phyloP scores from a whole-genome alignment of 2,113 vertebrate species.

The Orcinus orca region DNA sequence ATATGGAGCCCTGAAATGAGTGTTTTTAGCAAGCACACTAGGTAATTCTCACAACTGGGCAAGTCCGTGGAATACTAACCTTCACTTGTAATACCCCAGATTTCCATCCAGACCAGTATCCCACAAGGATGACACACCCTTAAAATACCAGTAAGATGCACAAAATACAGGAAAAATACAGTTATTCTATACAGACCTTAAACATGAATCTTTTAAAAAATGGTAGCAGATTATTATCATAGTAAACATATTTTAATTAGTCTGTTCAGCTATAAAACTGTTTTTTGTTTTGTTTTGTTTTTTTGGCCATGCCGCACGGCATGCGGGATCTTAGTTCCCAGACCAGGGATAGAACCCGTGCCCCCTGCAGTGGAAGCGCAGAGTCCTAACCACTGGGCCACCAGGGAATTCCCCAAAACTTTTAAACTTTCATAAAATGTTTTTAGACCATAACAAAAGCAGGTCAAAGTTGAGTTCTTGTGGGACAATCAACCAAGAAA shows the following conservation, averaged over 20 bases:
- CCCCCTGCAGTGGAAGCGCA: no score
- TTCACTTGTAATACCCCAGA: background rate
- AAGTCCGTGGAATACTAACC: background rate
- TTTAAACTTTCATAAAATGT: slow-evolving; percentile 11
- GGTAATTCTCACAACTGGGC: background rate
- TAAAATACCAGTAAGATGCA: slow-evolving; percentile 8
- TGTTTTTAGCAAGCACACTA: background rate
- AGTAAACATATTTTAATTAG: slow-evolving; percentile 30
- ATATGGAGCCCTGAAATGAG: background rate
- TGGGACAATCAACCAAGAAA: background rate
- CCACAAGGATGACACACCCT: background rate
- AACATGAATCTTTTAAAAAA: background rate
- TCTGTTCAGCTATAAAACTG: background rate
- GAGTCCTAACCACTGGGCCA: no score
- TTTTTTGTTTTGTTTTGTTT: background rate
- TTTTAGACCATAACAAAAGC: background rate
- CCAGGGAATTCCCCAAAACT: background rate
- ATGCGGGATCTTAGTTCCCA: no score
- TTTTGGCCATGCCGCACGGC: no score
- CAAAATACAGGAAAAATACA: background rate
- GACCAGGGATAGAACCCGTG: no score
- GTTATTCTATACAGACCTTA: background rate
- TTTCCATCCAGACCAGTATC: background rate
- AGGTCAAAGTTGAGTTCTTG: slow-evolving; percentile 30
- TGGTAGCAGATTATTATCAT: background rate